Base-by-base conservation (phyloP, 2,113 vertebrate genomes). In the Paramisgurnus dabryanus region DNA sequence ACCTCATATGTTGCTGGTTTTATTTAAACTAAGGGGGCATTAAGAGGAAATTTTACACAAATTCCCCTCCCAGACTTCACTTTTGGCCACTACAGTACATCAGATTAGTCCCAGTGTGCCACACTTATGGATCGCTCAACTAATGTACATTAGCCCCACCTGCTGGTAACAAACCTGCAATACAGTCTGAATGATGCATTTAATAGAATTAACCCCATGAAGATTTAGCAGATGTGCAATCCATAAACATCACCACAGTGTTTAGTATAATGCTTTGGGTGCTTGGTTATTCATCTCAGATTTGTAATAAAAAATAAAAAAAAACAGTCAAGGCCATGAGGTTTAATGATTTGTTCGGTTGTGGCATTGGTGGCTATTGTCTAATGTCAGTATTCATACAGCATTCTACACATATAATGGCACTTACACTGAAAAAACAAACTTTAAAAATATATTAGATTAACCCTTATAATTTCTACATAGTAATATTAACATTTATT, bases 31-130 rank as follows among this genome's bases (percentile, higher is more conserved):
- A 34, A 34, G 27, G 27, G 27, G 27, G 27, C 27, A 34, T 34
- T 34, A 34, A 34, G 3, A 34, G 27, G 1, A 34, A 34, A 34
- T 2, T 34, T 34, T 34, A 3, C 27, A 34, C 27, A 34, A 34
- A 34, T 34, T 34, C 27, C 27, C 27, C 27, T 34, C 27, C 27
- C 27, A 67, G 78, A 67, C 78, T 85, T 83, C 57, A 80, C 58
- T 67, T 58, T 57, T 3, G 84, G 83, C 76, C 71, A 68, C 41
- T 81, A 57, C 85, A 76, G 68, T 70, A 40, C 75, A 68, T 63
- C 72, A 67, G 39, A 41, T 53, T 79, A 74, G 13, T 61, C 74
- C 41, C 60, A 45, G 55, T 40, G 22, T 43, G 22, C 53, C 13
- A 12, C 22, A 45, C 53, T 78, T 57, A 34, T 47, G 17, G 22